These are phyloP conservation scores for Anguilla marmorata DNA, from an alignment of 2,797 vertebrate genomes.

Conservation along the genomic window DNA sequence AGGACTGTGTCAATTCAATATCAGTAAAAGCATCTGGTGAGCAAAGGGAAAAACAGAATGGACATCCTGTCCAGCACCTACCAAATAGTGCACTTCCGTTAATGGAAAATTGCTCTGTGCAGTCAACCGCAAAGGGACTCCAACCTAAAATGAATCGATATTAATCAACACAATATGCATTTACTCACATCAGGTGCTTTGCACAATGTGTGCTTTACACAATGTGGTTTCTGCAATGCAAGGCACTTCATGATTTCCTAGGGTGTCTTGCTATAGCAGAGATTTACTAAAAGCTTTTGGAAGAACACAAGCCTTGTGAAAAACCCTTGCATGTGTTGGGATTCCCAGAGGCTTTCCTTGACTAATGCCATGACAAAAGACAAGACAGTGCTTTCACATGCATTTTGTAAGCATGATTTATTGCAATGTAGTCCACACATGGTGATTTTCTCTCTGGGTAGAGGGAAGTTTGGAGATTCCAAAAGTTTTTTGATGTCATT, in stretches of 20 bases:
- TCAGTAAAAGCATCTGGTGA: not conserved
- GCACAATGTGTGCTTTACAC: not conserved
- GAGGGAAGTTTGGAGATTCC: no score
- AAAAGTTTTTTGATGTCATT: not conserved
- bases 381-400: not conserved
- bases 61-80: slow-evolving; percentile 55
- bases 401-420: not conserved
- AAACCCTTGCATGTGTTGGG: not conserved
- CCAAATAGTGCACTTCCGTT: slow-evolving; percentile 76
- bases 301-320: not conserved
- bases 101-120: slow-evolving; percentile 72
- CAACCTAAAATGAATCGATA: slow-evolving; percentile 67
- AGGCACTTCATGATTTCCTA: not conserved
- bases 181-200: not conserved
- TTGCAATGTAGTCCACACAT: not conserved
- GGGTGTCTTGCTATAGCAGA: not conserved
- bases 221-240: not conserved
- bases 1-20: not conserved
- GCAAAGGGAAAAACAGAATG: not conserved
- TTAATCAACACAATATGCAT: not conserved
- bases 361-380: not conserved
- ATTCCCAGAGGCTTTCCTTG: not conserved
- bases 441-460: not conserved
- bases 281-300: not conserved
- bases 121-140: slow-evolving; percentile 69